These are phyloP conservation scores for Neodon shergylaensis DNA, from an alignment of 2,113 vertebrate genomes.

Conservation along the genomic window DNA sequence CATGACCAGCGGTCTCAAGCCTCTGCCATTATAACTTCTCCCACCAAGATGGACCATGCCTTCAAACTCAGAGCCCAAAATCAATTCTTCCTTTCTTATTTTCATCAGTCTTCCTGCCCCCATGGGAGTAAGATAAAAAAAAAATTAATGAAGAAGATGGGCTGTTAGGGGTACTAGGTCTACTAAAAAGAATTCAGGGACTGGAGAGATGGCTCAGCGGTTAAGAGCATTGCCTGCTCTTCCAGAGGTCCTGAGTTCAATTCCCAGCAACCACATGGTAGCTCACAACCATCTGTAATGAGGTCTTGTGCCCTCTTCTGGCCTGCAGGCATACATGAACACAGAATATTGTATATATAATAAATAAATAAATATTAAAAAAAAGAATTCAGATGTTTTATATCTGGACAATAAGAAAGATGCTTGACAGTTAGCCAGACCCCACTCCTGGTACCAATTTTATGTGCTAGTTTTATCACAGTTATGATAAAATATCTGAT, in stretches of 20 bases:
- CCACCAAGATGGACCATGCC: neutral
- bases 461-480: neutral
- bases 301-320: too few species aligned
- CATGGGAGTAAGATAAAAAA: neutral
- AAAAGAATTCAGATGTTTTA: neutral
- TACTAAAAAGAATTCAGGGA: neutral
- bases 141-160: neutral
- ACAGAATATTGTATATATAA: too few species aligned
- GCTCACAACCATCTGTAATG: too few species aligned
- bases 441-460: neutral
- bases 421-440: neutral
- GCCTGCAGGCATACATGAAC: too few species aligned
- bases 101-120: neutral
- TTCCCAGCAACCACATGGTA: too few species aligned
- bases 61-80: neutral
- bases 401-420: neutral
- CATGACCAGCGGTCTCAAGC: neutral
- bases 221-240: too few species aligned
- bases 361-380: too few species aligned
- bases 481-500: neutral
- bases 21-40: neutral
- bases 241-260: too few species aligned
- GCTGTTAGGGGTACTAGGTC: neutral
- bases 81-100: neutral
- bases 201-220: too few species aligned